Evolutionary conservation across 2,888 invertebrate genomes (phyloP).

Genomic region (Dastarcus helophoroides): DNA sequence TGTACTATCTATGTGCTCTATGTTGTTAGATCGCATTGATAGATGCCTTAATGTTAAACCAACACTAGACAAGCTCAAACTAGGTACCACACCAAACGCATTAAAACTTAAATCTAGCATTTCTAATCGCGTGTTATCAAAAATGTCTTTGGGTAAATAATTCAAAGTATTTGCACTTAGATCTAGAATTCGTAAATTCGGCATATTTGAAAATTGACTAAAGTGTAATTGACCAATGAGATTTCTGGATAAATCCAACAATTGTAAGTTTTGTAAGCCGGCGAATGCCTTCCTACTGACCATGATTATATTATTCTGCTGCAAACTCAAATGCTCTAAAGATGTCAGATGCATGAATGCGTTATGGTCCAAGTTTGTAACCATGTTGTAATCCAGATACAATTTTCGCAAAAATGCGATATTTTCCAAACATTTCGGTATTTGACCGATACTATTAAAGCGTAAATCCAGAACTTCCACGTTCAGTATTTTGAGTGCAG

Average conservation of each 20-base stretch:
- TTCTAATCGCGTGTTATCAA: conserved; percentile 68
- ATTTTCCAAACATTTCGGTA: conserved; percentile 56
- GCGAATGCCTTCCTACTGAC: conserved; percentile 67
- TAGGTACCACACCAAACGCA: conserved; percentile 68
- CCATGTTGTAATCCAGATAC: conserved; percentile 62
- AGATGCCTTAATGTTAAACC: conserved; percentile 68
- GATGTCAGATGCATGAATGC: conserved; percentile 60
- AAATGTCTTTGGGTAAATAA: conserved; percentile 64
- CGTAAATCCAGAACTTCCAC: conserved; percentile 61
- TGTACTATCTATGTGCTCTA: conserved; percentile 79
- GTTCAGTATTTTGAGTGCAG: conserved; percentile 43
- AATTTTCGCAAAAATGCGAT: conserved; percentile 56
- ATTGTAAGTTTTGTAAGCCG: conserved; percentile 61
- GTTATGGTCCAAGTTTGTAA: conserved; percentile 57
- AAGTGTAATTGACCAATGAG: conserved; percentile 63
- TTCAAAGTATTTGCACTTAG: conserved; percentile 61
- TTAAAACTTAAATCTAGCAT: conserved; percentile 70
- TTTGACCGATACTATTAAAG: conserved; percentile 52
- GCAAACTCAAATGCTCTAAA: conserved; percentile 62
- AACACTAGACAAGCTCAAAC: conserved; percentile 63
- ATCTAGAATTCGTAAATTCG: conserved; percentile 61
- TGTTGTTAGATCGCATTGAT: conserved; percentile 64
- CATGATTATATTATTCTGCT: conserved; percentile 60
- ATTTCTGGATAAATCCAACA: conserved; percentile 69
- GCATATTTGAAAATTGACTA: conserved; percentile 68